Conservation (phyloP, 1,140 invertebrate genomes). For the Heliconius melpomene region DNA sequence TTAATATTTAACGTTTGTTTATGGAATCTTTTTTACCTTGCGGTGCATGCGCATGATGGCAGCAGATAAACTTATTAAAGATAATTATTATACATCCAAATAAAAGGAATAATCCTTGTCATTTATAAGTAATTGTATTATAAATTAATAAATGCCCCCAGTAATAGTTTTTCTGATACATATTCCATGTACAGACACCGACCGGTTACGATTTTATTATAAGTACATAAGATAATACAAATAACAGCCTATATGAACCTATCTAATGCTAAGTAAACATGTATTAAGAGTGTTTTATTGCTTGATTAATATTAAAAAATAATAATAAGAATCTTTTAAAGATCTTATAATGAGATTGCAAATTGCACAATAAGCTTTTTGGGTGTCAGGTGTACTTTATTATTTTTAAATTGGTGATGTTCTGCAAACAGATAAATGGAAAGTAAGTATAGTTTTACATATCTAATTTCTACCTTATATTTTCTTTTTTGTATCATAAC, state of each 20-base stretch:
- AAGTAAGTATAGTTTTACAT: conserved; percentile 35
- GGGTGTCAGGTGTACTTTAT: conserved; percentile 32
- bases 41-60: conserved; percentile 20
- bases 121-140: too few relatives aligned
- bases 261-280: background rate
- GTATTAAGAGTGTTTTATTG: background rate
- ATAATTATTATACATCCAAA: background rate
- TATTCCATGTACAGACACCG: too few relatives aligned
- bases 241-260: background rate
- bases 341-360: background rate
- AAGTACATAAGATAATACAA: too few relatives aligned
- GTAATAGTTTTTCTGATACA: too few relatives aligned
- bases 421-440: conserved; percentile 25
- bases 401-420: conserved; percentile 23
- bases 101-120: background rate
- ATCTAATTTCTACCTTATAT: conserved; percentile 16
- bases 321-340: background rate
- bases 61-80: background rate
- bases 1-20: background rate
- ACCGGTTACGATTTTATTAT: too few relatives aligned
- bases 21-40: background rate
- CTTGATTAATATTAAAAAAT: background rate
- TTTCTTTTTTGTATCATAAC: conserved; percentile 21
- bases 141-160: too few relatives aligned
- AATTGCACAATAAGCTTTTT: conserved; percentile 34